These are phyloP conservation scores for Lampropteryx suffumata DNA, from an alignment of 2,888 invertebrate species.

Conservation along the genomic window DNA sequence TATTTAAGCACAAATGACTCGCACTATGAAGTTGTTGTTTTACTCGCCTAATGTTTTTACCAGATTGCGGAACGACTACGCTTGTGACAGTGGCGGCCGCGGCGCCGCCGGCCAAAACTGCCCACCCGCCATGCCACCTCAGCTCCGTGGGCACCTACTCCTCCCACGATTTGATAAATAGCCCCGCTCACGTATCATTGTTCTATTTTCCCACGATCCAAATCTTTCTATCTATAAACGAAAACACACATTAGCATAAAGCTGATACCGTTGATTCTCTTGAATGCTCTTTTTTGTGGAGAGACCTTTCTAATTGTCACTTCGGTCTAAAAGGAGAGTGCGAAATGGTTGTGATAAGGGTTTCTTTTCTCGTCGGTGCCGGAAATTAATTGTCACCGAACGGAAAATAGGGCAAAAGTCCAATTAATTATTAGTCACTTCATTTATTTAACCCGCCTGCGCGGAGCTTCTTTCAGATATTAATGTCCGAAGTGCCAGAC, in stretches of 20 bases:
- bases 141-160: too few species aligned
- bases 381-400: slow-evolving; percentile 83
- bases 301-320: slow-evolving; percentile 64
- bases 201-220: slow-evolving; percentile 36
- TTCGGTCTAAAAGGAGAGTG: slow-evolving; percentile 65
- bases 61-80: slow-evolving; percentile 42
- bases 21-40: slow-evolving; percentile 75
- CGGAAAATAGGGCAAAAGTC: slow-evolving; percentile 82
- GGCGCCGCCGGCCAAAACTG: too few species aligned
- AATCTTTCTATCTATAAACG: slow-evolving; percentile 24
- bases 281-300: slow-evolving; percentile 45
- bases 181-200: slow-evolving; percentile 45
- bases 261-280: slow-evolving; percentile 34
- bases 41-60: slow-evolving; percentile 66
- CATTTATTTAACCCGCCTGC: slow-evolving; percentile 79
- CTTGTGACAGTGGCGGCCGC: slow-evolving; percentile 34
- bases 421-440: slow-evolving; percentile 83
- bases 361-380: slow-evolving; percentile 75
- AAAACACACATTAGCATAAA: slow-evolving; percentile 38
- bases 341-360: slow-evolving; percentile 77
- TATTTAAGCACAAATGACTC: slow-evolving; percentile 81
- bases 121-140: too few species aligned
- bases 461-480: slow-evolving; percentile 71
- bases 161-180: slow-evolving; percentile 62
- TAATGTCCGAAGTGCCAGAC: slow-evolving; percentile 68